Evolutionary conservation across 92 coral and sea anemone species (phyloP), one percentile per base, ranked within the genome.

Genomic region (Siderastrea siderea): DNA sequence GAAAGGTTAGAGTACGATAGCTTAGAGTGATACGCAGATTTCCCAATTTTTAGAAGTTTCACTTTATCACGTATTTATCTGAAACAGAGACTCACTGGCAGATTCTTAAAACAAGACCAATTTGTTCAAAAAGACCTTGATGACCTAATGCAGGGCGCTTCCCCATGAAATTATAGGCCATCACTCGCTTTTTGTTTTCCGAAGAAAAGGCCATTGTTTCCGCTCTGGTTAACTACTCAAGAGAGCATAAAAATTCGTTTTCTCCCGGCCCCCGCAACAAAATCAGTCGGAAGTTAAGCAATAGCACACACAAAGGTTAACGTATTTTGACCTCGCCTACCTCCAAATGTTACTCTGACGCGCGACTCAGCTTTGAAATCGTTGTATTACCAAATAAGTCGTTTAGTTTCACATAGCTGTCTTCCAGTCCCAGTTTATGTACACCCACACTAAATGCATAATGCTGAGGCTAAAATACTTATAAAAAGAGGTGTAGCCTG

Each of bases 191-290:
- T 26, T 26, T 26, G 38, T 26, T 26, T 26, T 26, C 38, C 38
- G 38, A 26, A 26, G 38, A 26, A 26, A 26, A 26, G 38, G 0
- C 2, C 12, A 11, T 5, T 52, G 10, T 55, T 55, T 8, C 61
- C 10, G 12, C 38, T 7, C 38, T 7, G 3, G 13, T 38, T 38
- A 16, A 17, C 1, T 38, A 26, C 38, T 6, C 1, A 8, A 17
- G 19, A 79, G 73, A 79, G 83, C 83, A 79, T 64, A 64, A 79
- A 67, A 78, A 48, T 0, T 6, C 60, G 46, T n/a, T 17, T 47
- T 2, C 7, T 15, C 19, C 59, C 60, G 71, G 10, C 83, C 72
- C 57, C 5, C 71, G 44, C 62, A 7, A 6, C 12, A 43, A 26
- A 26, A 26, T 26, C 12, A 59, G 45, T 76, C 80, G 80, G 68